Evolutionary conservation across 2,797 vertebrate genomes (phyloP), one percentile per base, ranked within the genome.

Genomic region (Enteromius argenteus): DNA sequence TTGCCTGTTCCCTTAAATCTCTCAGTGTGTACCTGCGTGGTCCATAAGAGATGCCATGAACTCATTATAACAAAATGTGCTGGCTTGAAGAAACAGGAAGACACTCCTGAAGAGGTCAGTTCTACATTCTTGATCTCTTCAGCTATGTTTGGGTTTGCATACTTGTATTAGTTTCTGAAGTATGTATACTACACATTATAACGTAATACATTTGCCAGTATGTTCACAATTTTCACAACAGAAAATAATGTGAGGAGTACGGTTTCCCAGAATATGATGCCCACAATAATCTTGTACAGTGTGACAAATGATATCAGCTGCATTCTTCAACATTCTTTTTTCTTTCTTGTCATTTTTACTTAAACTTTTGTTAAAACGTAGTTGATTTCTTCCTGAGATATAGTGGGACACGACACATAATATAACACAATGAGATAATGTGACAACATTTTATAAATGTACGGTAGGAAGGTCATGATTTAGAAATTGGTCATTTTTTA

Each of bases 1-100:
- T 72, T 17, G 21, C 46, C 64, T 73, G 27, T 69, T 49, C 27
- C 30, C 64, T 11, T 14, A 23, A 73, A 64, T 75, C 21, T 76
- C 15, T 56, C 92, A 99, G 98, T 99, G 90, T 99, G 98, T 87
- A 99, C 98, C 88, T 99, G 98, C 49, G 98, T 99, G 71, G 98
- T 99, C 90, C 98, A 99, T 95, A 99, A 99, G 91, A 95, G 98
- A 91, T 99, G 98, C 89, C 98, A 99, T 77, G 97, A 98, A 92
- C 98, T 98, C 92, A 98, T 99, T 89, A 99, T 99, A 93, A 99
- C 98, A 3, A 99, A 98, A 90, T 99, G 98, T 83, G 97, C 98
- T 42, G 98, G 98, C 51, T 94, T 99, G 92, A 99, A 99, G 95
- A 99, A 98, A 89, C 97, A 98, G 94, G 98, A 99, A 76, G 95